Evolutionary conservation across 2,888 invertebrate genomes (phyloP).

Genomic region (Graphium colonna): DNA sequence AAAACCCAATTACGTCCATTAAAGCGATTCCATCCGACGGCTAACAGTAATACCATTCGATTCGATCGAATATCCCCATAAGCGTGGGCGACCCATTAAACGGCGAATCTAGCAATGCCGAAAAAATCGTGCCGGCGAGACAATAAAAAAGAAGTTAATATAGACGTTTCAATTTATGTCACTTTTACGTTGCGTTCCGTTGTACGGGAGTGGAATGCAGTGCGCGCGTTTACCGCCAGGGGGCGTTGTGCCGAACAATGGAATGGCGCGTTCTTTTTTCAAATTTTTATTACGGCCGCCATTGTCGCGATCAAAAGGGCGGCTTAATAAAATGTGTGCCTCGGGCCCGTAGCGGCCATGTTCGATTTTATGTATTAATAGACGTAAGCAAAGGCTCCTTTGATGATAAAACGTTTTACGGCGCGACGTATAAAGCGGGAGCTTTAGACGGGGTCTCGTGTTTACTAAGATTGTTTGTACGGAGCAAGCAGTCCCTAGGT

Average conservation of each 20-base stretch:
- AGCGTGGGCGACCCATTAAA: conserved; percentile 19
- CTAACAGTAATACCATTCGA: conserved; percentile 17
- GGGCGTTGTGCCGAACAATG: conserved; percentile 49
- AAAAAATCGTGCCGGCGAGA: conserved; percentile 34
- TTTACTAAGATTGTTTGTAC: conserved; percentile 6
- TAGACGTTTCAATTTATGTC: conserved; percentile 47
- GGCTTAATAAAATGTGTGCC: conserved; percentile 43
- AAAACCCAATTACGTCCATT: conserved; percentile 8
- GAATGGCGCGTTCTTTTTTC: conserved; percentile 49
- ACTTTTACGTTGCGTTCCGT: conserved; percentile 39
- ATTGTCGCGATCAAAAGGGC: conserved; percentile 44
- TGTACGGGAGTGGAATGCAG: conserved; percentile 40
- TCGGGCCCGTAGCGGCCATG: conserved; percentile 28
- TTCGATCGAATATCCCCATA: conserved; percentile 21
- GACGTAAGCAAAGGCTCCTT: conserved; percentile 27
- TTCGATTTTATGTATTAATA: conserved; percentile 37
- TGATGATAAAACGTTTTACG: conserved; percentile 24
- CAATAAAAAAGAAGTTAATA: conserved; percentile 54
- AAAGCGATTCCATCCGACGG: conserved; percentile 11
- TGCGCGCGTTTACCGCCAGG: conserved; percentile 39
- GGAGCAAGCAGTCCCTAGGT: too few species aligned
- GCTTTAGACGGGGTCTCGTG: conserved; percentile 16
- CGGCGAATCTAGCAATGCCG: conserved; percentile 21
- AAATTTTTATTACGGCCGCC: conserved; percentile 43
- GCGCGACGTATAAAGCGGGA: conserved; percentile 33